These are phyloP conservation scores for Cerastis leucographa DNA, from an alignment of 2,888 invertebrate species.

Conservation along the genomic window DNA sequence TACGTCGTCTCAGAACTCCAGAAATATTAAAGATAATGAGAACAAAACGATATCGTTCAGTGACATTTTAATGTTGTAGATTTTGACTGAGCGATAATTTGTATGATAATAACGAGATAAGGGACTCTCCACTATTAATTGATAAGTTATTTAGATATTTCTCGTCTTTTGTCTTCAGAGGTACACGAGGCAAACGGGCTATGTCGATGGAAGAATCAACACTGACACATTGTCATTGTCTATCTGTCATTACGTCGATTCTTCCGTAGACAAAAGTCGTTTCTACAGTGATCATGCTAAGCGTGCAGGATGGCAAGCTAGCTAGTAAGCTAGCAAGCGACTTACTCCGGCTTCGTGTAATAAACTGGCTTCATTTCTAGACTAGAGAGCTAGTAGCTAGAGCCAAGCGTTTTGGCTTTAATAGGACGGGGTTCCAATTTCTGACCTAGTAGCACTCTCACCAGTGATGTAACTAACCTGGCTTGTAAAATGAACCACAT, in stretches of 20 bases:
- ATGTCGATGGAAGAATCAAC: too few species aligned
- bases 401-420: neutral
- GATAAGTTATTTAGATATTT: neutral
- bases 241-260: too few species aligned
- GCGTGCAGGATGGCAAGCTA: neutral
- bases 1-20: neutral
- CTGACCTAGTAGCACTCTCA: neutral
- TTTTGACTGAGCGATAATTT: constrained; percentile 17
- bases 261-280: too few species aligned
- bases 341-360: neutral
- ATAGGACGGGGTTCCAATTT: neutral
- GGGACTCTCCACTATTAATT: neutral
- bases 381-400: neutral
- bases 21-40: neutral
- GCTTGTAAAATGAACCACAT: neutral
- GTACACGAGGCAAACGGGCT: neutral
- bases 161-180: neutral
- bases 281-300: too few species aligned
- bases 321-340: neutral
- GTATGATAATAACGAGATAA: neutral
- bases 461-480: neutral
- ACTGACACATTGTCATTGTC: too few species aligned
- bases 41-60: constrained; percentile 44
- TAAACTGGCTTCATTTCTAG: neutral
- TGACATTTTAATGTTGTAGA: constrained; percentile 33